Base-by-base conservation (phyloP, 2,888 invertebrate species). In the Hydriomena furcata region DNA sequence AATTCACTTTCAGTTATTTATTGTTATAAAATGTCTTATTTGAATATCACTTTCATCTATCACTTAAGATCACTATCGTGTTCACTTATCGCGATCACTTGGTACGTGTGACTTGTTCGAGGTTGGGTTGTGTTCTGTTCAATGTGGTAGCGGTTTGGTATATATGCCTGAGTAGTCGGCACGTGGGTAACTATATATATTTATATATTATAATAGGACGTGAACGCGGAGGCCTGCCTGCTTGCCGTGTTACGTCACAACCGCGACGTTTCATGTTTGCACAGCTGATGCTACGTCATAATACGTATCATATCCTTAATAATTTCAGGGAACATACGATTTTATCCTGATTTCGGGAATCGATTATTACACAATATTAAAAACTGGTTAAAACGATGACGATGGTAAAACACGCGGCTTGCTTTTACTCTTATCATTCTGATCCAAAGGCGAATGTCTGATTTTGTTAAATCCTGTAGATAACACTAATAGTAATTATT, bases 151-250 rank as follows among this genome's bases (percentile, higher is more conserved):
- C 71, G 66, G 69, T 66, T 70, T 71, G 72, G 72, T 76, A 75
- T 83, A 84, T 86, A 88, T 82, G 76, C 79, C 73, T 76, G 79
- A 80, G 52, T 79, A 78, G 69, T 66, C 67, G 66, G 66, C 56
- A 59, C 58, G 55, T 51, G 61, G 47, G 61, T 53, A 58, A 70
- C 2, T 17, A 3, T 8, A 32, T 21, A 20, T 34, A 34, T 12
- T 1, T 5, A 36, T 23, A 2, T 23, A 2, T 8, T 5, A n/a
- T 12, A 24, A n/a, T 12, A 24, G n/a, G 7, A 24, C 24, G 2
- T 12, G 59, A 8, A 23, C 36, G 24, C 25, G 51, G 45, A 35
- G 71, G 74, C 75, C 64, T 61, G 68, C 63, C 70, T 31, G 17
- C 25, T 17, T 7, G 47, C 50, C 1, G 8, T 27, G 65, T 72